Base-by-base conservation (phyloP, 2,888 invertebrate genomes). In the Lomographa bimaculata region DNA sequence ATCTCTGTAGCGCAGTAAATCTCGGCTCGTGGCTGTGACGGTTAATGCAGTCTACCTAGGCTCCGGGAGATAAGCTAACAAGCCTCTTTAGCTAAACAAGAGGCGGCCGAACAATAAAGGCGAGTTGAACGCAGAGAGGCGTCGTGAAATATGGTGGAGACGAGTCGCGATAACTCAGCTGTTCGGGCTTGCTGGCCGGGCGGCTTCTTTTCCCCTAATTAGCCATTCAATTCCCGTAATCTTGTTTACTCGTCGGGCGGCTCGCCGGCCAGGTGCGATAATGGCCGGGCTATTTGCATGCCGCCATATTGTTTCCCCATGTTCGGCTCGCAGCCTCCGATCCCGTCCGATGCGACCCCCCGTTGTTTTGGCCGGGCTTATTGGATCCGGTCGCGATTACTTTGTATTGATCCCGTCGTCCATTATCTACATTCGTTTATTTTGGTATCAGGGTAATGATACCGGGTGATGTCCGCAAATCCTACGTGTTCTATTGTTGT, bases 181-280 rank as follows among this genome's bases (percentile, higher is more conserved):
- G 36, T 36, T 32, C 32, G 5, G 32, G 36, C 27, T 43, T 18
- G 32, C 64, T 71, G 57, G 68, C 68, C 65, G 67, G 71, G 71
- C 69, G 71, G 80, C 81, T 85, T 86, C 83, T 87, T 87, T 87
- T 87, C 74, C 83, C 78, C 84, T 87, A 86, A 89, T 89, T 87
- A 89, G 87, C 81, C 83, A 87, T 87, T 89, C 89, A 83, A 85
- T 87, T 84, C 86, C 80, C 87, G 87, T 87, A 87, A 86, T 87
- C 84, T 87, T 89, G 87, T 87, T 87, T 85, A 84, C 86, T 82
- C 80, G 85, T 68, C 74, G 80, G 72, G 69, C 67, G 71, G 73
- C 35, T 36, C 26, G 42, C 84, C 82, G 85, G 77, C 84, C 89
- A 87, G 89, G 89, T 89, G 89, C 84, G 87, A 87, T 89, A 89